Evolutionary conservation across 2,113 vertebrate species (phyloP).

Genomic region (Etia nguti): DNA sequence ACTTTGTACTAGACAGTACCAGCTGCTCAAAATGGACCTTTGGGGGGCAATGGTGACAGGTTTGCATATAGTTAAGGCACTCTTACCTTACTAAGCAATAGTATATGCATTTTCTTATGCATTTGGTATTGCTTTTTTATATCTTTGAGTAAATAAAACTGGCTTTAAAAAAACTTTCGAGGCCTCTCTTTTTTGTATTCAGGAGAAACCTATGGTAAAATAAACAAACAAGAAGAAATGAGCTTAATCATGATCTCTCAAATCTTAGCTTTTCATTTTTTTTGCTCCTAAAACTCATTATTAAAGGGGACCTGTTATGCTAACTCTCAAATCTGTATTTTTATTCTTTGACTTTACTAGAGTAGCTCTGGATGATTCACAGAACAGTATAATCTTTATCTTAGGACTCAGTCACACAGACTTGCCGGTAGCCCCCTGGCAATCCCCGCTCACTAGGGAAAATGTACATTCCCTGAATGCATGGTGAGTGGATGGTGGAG

Average conservation of each 20-base stretch:
- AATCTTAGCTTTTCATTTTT: not conserved
- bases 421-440: not conserved
- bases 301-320: not conserved
- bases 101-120: fast-evolving
- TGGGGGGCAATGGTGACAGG: not conserved
- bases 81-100: not conserved
- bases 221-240: not conserved
- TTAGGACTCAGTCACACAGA: not conserved
- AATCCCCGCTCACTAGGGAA: not conserved
- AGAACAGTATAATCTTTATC: not conserved
- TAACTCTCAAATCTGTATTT: not conserved
- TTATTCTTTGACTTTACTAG: not conserved
- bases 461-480: not conserved
- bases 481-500: not conserved
- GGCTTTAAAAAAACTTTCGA: not conserved
- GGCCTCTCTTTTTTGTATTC: not conserved
- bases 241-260: not conserved
- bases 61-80: not conserved
- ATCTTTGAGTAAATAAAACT: not conserved
- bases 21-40: not conserved
- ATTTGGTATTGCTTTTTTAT: not conserved
- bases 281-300: not conserved
- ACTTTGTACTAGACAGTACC: not conserved
- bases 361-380: not conserved
- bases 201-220: not conserved